These are phyloP conservation scores for Sparidentex hasta DNA, from an alignment of 2,797 vertebrate species.

Conservation along the genomic window DNA sequence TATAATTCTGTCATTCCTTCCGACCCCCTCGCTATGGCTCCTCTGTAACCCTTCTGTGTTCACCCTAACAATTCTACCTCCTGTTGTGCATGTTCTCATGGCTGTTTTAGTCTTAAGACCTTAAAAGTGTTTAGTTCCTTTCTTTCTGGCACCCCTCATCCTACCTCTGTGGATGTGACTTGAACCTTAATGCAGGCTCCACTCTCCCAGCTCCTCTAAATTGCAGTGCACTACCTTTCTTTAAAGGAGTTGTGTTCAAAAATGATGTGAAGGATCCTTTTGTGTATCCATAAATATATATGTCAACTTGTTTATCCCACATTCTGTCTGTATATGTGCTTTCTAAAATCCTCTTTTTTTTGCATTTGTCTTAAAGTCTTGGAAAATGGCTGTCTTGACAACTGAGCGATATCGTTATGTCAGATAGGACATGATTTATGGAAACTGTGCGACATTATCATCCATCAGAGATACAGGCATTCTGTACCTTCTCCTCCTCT, in stretches of 20 bases:
- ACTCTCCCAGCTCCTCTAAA: slow-evolving; percentile 23
- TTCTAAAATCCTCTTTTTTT: slow-evolving; percentile 8
- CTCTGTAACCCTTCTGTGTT: slow-evolving; percentile 4
- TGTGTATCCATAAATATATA: slow-evolving; percentile 15
- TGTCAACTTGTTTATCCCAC: slow-evolving; percentile 13
- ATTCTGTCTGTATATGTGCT: slow-evolving; percentile 23
- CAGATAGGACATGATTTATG: slow-evolving; percentile 64
- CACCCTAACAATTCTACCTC: slow-evolving; percentile 2
- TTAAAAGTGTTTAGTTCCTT: slow-evolving; percentile 20
- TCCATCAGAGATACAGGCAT: slow-evolving; percentile 63
- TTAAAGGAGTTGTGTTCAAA: slow-evolving; percentile 24
- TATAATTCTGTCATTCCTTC: slow-evolving; percentile 15
- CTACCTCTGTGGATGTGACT: slow-evolving; percentile 41
- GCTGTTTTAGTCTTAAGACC: slow-evolving; percentile 16
- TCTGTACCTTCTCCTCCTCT: slow-evolving; percentile 32
- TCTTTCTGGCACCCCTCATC: slow-evolving; percentile 21
- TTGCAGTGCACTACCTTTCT: slow-evolving; percentile 35
- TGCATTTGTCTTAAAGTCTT: slow-evolving; percentile 28
- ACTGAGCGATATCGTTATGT: slow-evolving; percentile 61
- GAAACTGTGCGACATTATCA: slow-evolving; percentile 49
- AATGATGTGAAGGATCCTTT: slow-evolving; percentile 12
- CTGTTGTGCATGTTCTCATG: slow-evolving; percentile 5
- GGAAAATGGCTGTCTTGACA: slow-evolving; percentile 56
- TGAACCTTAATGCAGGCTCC: slow-evolving; percentile 25
- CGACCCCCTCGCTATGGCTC: not conserved